Conservation (phyloP, 2,113 vertebrate genomes). For the Antechinus stuartii region DNA sequence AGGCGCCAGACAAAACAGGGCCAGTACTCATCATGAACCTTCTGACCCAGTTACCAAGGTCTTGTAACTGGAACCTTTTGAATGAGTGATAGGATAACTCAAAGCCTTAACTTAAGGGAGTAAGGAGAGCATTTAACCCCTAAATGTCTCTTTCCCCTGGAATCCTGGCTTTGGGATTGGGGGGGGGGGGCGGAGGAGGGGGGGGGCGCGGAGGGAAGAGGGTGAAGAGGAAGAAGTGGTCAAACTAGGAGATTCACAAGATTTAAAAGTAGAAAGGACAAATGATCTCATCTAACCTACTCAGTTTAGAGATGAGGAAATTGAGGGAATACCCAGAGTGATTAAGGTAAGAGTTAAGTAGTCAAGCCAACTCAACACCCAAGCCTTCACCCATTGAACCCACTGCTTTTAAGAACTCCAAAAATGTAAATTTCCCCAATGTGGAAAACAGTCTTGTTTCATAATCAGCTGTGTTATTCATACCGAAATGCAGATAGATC, state of each 20-base stretch:
- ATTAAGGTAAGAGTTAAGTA: neutral
- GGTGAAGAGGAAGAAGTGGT: neutral
- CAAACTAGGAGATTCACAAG: neutral
- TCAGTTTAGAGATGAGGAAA: neutral
- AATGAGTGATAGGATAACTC: conserved; percentile 32
- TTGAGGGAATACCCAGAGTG: neutral
- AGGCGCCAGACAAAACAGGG: conserved; percentile 27
- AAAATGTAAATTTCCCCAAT: neutral
- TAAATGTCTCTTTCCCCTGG: neutral
- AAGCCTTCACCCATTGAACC: neutral
- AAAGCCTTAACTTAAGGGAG: conserved; percentile 13
- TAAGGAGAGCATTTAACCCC: neutral
- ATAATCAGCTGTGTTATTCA: neutral
- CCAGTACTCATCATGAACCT: conserved; percentile 64
- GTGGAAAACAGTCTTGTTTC: neutral
- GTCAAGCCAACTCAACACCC: neutral
- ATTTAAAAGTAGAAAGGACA: neutral
- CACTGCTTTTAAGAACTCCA: neutral
- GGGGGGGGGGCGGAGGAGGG: neutral
- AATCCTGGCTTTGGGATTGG: neutral
- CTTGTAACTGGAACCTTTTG: conserved; percentile 65
- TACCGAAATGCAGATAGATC: neutral
- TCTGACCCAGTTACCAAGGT: conserved; percentile 74
- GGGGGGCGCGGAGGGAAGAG: no score
- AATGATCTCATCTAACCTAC: neutral